phyloP scores from a whole-genome alignment of 2,797 vertebrate genomes.

The Xyrichtys novacula region DNA sequence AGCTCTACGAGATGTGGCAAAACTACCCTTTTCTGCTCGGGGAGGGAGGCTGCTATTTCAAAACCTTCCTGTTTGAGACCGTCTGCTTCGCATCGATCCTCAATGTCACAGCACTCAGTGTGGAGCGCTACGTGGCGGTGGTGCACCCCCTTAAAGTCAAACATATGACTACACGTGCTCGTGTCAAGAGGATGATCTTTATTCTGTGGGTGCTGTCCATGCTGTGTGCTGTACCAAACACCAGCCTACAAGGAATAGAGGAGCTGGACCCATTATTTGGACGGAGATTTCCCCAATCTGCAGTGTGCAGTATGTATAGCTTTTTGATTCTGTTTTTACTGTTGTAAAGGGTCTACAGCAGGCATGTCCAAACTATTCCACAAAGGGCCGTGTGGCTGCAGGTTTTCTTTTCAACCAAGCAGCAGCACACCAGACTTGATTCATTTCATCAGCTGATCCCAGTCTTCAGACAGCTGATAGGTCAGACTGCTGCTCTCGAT shows the following conservation, averaged over 20 bases:
- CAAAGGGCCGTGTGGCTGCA: no score
- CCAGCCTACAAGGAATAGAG: conserved; percentile 79
- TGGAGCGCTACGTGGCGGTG: conserved; percentile 83
- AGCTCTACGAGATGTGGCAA: conserved; percentile 84
- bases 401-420: no score
- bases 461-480: no score
- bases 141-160: conserved; percentile 83
- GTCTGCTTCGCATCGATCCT: conserved; percentile 87
- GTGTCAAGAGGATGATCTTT: conserved; percentile 80
- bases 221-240: conserved; percentile 84
- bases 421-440: no score
- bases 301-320: conserved; percentile 67
- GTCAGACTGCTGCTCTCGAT: no score
- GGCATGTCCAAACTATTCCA: no score
- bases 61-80: conserved; percentile 84
- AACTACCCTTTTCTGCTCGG: conserved; percentile 86
- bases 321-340: not conserved
- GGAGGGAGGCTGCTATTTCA: conserved; percentile 83
- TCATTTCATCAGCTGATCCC: no score
- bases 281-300: conserved; percentile 72
- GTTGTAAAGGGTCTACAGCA: not conserved
- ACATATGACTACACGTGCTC: conserved; percentile 74
- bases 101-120: conserved; percentile 83
- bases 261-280: conserved; percentile 67
- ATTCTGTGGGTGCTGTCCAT: conserved; percentile 80